Conservation (phyloP, 2,888 invertebrate species). For the Sipha maydis region DNA sequence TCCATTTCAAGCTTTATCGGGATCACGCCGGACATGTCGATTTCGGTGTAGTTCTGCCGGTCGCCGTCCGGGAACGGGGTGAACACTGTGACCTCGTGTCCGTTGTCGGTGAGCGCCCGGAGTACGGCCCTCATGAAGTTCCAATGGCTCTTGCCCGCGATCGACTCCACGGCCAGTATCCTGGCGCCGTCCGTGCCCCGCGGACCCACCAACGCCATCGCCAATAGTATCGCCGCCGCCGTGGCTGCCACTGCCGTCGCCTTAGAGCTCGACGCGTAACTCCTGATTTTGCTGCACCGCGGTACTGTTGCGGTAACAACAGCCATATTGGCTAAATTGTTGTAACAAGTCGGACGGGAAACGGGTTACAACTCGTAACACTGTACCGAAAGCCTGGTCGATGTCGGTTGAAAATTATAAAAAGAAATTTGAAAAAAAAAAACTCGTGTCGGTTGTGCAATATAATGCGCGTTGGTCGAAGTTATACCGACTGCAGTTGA, state of each 20-base stretch:
- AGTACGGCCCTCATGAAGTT: conserved; percentile 37
- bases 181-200: neutral
- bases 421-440: no score
- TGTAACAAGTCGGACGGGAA: no score
- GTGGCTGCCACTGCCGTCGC: no score
- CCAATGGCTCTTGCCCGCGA: conserved; percentile 45
- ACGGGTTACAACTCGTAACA: no score
- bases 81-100: conserved; percentile 19
- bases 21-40: conserved; percentile 10
- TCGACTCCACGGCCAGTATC: conserved; percentile 16
- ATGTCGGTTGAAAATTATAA: no score
- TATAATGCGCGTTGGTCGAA: no score
- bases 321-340: no score
- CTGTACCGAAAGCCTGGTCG: no score
- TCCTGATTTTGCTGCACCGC: neutral
- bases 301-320: neutral
- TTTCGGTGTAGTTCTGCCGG: conserved; percentile 31
- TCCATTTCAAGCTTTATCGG: conserved; percentile 7
- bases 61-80: conserved; percentile 38
- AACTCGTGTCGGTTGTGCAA: no score
- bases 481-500: no score
- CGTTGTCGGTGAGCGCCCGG: conserved; percentile 11
- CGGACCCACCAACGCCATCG: neutral
- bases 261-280: neutral
- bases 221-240: neutral